Percentiles rank a stretch among this genome's conserved stretches.
Evolutionary conservation across 2,888 invertebrate species (phyloP).

Genomic region (Phlogophora meticulosa): DNA sequence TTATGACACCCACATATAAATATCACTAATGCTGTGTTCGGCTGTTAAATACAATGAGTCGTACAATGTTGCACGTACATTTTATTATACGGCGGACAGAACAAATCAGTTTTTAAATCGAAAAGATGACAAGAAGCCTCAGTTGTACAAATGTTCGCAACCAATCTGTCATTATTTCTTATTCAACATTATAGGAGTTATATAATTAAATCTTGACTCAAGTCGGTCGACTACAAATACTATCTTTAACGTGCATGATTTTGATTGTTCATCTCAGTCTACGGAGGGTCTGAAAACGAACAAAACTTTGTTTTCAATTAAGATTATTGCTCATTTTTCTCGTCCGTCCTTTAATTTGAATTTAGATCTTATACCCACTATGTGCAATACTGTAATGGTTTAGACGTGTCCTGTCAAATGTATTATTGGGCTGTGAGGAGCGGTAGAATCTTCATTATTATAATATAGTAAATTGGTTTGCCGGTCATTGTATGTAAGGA

Average conservation of each 20-base stretch:
- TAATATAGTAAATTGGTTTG: constrained; percentile 49
- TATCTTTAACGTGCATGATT: constrained; percentile 2
- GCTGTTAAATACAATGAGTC: constrained; percentile 60
- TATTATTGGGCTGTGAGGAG: constrained; percentile 81
- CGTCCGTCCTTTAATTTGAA: constrained; percentile 83
- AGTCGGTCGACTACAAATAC: neutral
- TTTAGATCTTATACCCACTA: constrained; percentile 59
- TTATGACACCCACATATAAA: constrained; percentile 52
- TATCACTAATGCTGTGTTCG: constrained; percentile 84
- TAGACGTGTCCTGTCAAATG: constrained; percentile 75
- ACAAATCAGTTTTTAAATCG: constrained; percentile 23
- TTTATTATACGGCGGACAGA: constrained; percentile 35
- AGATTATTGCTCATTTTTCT: constrained; percentile 84
- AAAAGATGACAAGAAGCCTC: neutral
- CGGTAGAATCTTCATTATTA: constrained; percentile 38
- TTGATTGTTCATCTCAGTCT: constrained; percentile 10
- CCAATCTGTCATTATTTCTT: neutral
- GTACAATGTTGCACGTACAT: constrained; percentile 34
- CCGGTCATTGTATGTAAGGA: constrained; percentile 55
- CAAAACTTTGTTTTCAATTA: constrained; percentile 45
- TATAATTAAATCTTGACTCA: neutral
- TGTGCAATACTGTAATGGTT: constrained; percentile 61
- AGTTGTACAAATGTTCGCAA: neutral
- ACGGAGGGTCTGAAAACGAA: constrained; percentile 22
- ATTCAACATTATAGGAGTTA: neutral